Evolutionary conservation across 2,113 vertebrate species (phyloP), one percentile per base, ranked within the genome.

Genomic region (Neogobius melanostomus): DNA sequence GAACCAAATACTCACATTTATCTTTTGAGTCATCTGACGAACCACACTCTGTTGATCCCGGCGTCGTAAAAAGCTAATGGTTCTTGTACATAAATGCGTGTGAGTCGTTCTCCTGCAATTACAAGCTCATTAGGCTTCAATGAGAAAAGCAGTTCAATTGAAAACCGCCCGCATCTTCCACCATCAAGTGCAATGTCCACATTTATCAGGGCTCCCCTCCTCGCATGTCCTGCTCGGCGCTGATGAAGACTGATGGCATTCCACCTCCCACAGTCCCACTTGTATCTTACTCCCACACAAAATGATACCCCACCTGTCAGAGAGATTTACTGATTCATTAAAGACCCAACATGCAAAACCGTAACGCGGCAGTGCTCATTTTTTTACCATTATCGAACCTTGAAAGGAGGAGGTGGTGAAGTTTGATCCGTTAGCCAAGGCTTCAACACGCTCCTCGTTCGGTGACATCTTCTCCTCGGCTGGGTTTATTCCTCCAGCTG

Each of bases 221-320:
- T 11, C 49, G 11, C 49, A 51, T 16, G 9, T 61, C 36, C 11
- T 51, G 49, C 15, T 51, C 49, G 15, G 49, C 49, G n/a, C 36
- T 61, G 59, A 61, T 61, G 42, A 61, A 61, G 59, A 61, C 42
- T 44, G 36, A 61, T 61, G 42, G n/a, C 42, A 61, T 61, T 61
- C 45, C 59, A 61, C 59, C 59, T 61, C 59, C 59, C 15, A 61
- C 42, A 61, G 59, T 45, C 59, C 36, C 59, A 61, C 59, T n/a
- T 61, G 36, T n/a, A 7, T 60, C 57, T 45, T 42, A 16, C 42
- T 61, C 59, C 59, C 42, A 61, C 59, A 44, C 59, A 61, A 61
- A 44, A 44, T n/a, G 42, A 61, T 44, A 61, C 36, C 59, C 11
- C 36, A 15, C 59, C 42, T 61, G 36, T 44, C 59, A 61, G 42